A percentile compares a stretch with the other conserved stretches of the same genome.
Evolutionary conservation across 2,888 invertebrate genomes (phyloP).

Genomic region (Esperia sulphurella): DNA sequence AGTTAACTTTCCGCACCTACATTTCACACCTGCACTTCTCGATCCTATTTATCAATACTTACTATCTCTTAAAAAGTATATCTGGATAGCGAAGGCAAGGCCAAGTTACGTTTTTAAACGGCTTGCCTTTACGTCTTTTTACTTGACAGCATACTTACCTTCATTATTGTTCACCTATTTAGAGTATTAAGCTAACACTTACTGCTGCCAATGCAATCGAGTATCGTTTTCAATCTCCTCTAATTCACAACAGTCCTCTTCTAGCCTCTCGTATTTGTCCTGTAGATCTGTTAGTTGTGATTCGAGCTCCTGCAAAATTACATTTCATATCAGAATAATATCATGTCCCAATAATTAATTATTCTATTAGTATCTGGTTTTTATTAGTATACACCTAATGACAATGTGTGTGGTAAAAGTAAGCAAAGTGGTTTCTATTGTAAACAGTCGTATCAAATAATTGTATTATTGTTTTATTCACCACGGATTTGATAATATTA

Average conservation of each 20-base stretch:
- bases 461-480: no score
- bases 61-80: no score
- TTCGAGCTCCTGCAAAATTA: slow-evolving; percentile 65
- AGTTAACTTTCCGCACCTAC: no score
- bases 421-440: no score
- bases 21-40: no score
- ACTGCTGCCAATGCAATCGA: slow-evolving; percentile 81
- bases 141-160: not conserved
- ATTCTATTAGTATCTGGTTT: no score
- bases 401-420: no score
- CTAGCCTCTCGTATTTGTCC: slow-evolving; percentile 81
- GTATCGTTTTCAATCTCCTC: slow-evolving; percentile 89
- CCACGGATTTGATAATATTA: no score
- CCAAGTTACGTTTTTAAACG: not conserved
- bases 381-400: no score
- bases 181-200: slow-evolving; percentile 27
- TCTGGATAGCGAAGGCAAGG: no score
- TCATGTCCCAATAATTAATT: not conserved
- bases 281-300: slow-evolving; percentile 77
- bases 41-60: no score
- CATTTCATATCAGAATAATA: not conserved
- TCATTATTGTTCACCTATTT: not conserved
- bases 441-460: no score
- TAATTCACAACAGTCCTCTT: slow-evolving; percentile 86
- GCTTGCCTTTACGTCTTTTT: not conserved